Conservation (phyloP, 2,113 vertebrate species). For the Pterocles orientalis region DNA sequence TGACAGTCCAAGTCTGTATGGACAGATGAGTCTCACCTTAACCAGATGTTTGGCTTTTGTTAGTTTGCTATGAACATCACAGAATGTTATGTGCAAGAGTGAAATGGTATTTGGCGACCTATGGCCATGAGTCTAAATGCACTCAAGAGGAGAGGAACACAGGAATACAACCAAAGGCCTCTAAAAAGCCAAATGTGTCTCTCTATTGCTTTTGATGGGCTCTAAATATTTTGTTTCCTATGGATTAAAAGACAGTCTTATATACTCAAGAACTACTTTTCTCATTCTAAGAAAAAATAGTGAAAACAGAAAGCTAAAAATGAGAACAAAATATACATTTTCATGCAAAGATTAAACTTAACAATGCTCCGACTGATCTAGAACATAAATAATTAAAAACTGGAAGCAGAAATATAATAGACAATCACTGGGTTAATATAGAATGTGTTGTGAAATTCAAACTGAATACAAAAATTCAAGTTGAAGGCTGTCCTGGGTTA, state of each 20-base stretch:
- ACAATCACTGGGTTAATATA: background rate
- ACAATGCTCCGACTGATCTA: background rate
- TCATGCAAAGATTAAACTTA: background rate
- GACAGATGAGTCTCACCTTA: background rate
- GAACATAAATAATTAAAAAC: background rate
- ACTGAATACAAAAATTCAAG: background rate
- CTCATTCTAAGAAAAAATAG: background rate
- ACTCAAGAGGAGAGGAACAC: background rate
- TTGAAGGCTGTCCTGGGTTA: background rate
- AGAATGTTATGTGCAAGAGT: background rate
- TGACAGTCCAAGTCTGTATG: background rate
- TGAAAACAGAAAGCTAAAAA: background rate
- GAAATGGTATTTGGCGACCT: background rate
- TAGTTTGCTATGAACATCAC: background rate
- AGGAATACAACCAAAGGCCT: background rate
- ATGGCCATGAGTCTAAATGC: background rate
- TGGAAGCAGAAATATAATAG: background rate
- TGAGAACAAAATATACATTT: background rate
- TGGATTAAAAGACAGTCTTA: background rate
- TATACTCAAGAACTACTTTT: background rate
- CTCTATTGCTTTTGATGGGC: background rate
- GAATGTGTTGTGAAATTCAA: background rate
- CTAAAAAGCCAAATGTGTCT: background rate
- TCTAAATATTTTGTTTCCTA: background rate
- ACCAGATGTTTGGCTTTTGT: background rate